Evolutionary conservation across 2,113 vertebrate genomes (phyloP).

Genomic region (Silurus glanis): DNA sequence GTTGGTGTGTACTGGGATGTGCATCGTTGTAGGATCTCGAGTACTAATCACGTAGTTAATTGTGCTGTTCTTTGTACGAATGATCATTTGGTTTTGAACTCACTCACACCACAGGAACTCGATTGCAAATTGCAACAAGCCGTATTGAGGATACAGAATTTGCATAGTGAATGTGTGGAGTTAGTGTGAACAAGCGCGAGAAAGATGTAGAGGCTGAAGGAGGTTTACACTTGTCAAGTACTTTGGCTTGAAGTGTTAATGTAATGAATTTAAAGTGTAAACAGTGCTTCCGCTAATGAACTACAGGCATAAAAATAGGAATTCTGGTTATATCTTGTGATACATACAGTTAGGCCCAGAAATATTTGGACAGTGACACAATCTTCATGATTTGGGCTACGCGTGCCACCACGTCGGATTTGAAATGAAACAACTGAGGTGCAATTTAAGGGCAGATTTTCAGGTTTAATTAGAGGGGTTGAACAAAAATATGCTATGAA

Average conservation of each 20-base stretch:
- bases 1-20: not conserved
- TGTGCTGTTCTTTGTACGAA: not conserved
- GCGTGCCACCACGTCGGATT: too few relatives aligned
- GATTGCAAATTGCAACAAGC: conserved; percentile 1
- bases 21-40: not conserved
- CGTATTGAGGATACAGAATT: not conserved
- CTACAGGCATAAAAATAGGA: not conserved
- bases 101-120: not conserved
- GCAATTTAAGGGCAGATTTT: too few relatives aligned
- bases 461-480: too few relatives aligned
- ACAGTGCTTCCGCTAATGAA: not conserved
- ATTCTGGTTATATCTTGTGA: not conserved
- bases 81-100: not conserved
- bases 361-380: too few relatives aligned
- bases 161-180: conserved; percentile 27
- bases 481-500: too few relatives aligned
- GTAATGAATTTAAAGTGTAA: not conserved
- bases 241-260: not conserved
- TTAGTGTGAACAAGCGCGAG: not conserved
- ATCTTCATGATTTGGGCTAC: too few relatives aligned
- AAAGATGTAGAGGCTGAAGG: not conserved
- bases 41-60: not conserved
- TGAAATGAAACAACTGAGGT: too few relatives aligned
- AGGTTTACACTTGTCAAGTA: not conserved
- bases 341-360: too few relatives aligned